These are phyloP conservation scores for Pygoscelis adeliae DNA, from an alignment of 2,113 vertebrate genomes.

Conservation along the genomic window DNA sequence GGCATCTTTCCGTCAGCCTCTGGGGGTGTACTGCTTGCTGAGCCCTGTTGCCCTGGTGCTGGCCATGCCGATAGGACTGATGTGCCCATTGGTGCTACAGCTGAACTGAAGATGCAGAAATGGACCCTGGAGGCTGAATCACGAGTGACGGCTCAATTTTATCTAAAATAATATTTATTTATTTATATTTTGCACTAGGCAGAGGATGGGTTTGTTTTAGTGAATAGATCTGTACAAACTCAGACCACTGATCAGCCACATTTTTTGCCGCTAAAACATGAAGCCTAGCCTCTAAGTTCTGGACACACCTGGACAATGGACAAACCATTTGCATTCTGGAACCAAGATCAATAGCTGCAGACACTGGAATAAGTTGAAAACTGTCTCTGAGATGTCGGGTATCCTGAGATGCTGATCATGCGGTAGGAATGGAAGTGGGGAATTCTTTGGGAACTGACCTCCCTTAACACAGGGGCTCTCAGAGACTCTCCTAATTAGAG, in stretches of 20 bases:
- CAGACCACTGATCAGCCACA: neutral
- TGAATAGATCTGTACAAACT: neutral
- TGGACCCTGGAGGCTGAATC: neutral
- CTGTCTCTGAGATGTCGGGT: neutral
- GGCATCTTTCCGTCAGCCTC: neutral
- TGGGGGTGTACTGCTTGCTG: neutral
- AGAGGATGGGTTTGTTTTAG: neutral
- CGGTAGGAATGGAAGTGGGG: neutral
- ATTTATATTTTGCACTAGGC: neutral
- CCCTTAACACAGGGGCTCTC: neutral
- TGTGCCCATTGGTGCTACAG: neutral
- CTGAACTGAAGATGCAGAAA: neutral
- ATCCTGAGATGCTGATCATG: neutral
- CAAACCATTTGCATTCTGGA: neutral
- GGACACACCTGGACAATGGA: neutral
- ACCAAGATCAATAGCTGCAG: neutral
- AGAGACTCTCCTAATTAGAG: neutral
- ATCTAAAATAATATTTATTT: neutral
- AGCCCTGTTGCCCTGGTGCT: neutral
- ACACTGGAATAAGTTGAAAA: neutral
- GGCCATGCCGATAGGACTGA: neutral
- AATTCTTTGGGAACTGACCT: neutral
- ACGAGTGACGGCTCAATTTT: neutral
- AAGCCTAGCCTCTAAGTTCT: neutral
- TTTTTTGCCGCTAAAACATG: neutral